Base-by-base conservation (phyloP, 2,888 invertebrate genomes). In the Ochropacha duplaris region DNA sequence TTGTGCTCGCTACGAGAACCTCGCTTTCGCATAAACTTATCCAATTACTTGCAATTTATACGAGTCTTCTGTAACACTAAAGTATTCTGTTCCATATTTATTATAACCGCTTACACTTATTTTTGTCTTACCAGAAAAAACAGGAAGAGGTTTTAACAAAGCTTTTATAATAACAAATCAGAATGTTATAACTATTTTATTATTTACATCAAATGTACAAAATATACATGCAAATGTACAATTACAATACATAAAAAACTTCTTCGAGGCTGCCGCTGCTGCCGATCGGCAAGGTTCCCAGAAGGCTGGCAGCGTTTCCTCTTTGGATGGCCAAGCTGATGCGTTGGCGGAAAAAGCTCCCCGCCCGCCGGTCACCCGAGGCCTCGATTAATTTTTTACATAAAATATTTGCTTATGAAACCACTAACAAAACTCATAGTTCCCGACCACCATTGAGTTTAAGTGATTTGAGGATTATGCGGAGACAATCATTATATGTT, bases 41-140 rank as follows among this genome's bases (percentile, higher is more conserved):
- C 76, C 80, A 82, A 83, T 84, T 83, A 85, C 72, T 73, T 66
- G 69, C 72, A 75, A 82, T 82, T 83, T 83, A 84, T 76, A 75
- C 65, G 67, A 70, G 69, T 61, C 56, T 61, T 55, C 58, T 64
- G 65, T 57, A 63, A 63, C 60, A 64, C 58, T 34, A 61, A 61
- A 64, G 67, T 59, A 62, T 57, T 58, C 62, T 55, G 50, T 54
- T 58, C 57, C 56, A 57, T 57, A 52, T 52, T 52, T 52, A 52
- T 52, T 16, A 31, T 31, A 16, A 14, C 22, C 31, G 22, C 31
- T 28, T 19, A 31, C 12, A 31, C 52, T 62, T 61, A 60, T 59
- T 64, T 57, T 57, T 55, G 54, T 51, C 55, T 9, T 9, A 19
- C 8, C 4, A 16, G 19, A 19, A 44, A 44, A 44, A 44, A 16